These are phyloP conservation scores for Nycticryphes semicollaris DNA, from an alignment of 2,113 vertebrate genomes.

Conservation along the genomic window DNA sequence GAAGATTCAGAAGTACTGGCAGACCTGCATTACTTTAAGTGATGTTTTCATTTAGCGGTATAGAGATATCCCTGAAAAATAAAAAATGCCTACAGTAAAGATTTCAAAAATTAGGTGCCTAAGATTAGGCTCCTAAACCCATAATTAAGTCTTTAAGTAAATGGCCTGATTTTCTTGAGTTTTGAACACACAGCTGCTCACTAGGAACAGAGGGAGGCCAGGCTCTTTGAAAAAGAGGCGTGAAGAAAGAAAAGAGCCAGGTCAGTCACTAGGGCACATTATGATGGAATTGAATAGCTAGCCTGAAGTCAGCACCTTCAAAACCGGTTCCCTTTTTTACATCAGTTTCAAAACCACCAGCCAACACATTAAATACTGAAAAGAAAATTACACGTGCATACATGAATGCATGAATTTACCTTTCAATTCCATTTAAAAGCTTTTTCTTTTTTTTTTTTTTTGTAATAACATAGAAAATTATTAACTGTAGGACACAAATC, in stretches of 20 bases:
- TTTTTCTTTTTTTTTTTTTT: background rate
- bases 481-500: background rate
- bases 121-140: background rate
- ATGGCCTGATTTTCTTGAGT: background rate
- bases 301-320: background rate
- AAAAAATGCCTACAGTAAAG: background rate
- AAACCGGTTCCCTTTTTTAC: background rate
- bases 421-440: background rate
- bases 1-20: background rate
- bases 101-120: background rate
- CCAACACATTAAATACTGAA: background rate
- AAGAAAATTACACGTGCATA: background rate
- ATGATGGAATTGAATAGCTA: background rate
- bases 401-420: background rate
- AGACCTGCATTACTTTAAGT: background rate
- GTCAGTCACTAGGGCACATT: background rate
- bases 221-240: background rate
- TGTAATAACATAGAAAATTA: background rate
- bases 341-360: background rate
- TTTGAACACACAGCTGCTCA: background rate
- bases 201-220: background rate
- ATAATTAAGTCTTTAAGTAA: background rate
- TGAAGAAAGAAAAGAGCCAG: background rate
- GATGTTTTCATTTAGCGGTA: background rate
- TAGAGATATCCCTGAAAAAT: background rate